These are phyloP conservation scores for Hycleus cichorii DNA, from an alignment of 1,140 invertebrate species.

Conservation along the genomic window DNA sequence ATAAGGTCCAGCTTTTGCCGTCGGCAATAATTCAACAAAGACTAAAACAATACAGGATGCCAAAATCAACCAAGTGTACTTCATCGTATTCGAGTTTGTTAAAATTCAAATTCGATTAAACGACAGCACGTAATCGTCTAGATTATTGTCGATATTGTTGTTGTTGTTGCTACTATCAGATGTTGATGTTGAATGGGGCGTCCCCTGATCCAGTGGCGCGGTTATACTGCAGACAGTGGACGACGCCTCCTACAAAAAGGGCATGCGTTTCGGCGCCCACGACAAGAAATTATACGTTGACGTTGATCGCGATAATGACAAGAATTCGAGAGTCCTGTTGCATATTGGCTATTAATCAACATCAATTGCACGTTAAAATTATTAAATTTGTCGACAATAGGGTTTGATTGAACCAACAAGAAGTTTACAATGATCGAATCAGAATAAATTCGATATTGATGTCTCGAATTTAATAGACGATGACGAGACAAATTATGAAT, in stretches of 20 bases:
- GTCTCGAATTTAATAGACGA: too few relatives aligned
- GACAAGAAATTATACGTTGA: slow-evolving; percentile 4
- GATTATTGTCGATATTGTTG: background rate
- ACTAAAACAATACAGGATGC: slow-evolving; percentile 33
- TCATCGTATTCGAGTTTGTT: slow-evolving; percentile 31
- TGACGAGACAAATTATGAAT: too few relatives aligned
- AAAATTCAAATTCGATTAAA: too few relatives aligned
- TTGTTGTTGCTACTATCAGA: background rate
- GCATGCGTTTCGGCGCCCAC: slow-evolving; percentile 18
- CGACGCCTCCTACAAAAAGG: slow-evolving; percentile 18
- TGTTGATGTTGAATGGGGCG: slow-evolving; percentile 4
- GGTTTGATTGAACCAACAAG: too few relatives aligned
- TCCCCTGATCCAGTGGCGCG: slow-evolving; percentile 16
- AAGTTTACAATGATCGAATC: too few relatives aligned
- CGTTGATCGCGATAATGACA: background rate
- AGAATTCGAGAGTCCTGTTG: background rate
- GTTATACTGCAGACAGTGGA: slow-evolving; percentile 19
- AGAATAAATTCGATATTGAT: too few relatives aligned
- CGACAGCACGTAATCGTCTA: too few relatives aligned
- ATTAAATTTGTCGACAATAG: too few relatives aligned
- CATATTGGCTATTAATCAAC: background rate
- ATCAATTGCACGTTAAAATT: background rate
- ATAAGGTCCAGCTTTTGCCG: slow-evolving; percentile 32
- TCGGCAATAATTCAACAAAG: slow-evolving; percentile 27
- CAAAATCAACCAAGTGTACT: slow-evolving; percentile 35